phyloP scores from a whole-genome alignment of 2,113 vertebrate species.

The Egretta garzetta region DNA sequence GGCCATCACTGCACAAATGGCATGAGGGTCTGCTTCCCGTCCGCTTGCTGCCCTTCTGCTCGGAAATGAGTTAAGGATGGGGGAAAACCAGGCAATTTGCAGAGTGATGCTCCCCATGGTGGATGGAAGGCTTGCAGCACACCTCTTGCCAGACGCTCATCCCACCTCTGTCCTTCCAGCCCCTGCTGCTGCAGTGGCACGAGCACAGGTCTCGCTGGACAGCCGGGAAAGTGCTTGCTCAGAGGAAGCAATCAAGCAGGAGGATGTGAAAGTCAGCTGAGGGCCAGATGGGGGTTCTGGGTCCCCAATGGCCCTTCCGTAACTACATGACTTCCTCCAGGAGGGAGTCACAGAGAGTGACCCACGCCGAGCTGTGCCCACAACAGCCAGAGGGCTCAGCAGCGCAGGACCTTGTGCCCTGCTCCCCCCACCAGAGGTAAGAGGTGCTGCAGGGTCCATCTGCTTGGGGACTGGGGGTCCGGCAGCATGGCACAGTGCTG shows the following conservation, averaged over 20 bases:
- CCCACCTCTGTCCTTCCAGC: neutral
- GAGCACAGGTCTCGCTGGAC: neutral
- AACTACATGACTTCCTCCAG: neutral
- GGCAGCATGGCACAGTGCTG: neutral
- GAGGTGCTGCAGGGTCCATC: neutral
- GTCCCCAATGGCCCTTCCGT: neutral
- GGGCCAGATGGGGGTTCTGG: neutral
- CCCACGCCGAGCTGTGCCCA: rapidly evolving
- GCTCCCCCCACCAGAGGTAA: neutral
- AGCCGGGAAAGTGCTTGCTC: neutral
- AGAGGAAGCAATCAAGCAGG: neutral
- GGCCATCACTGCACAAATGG: neutral
- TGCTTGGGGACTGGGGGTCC: neutral
- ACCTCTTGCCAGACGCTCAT: neutral
- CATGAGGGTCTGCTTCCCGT: neutral
- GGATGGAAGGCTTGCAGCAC: neutral
- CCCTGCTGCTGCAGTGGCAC: neutral
- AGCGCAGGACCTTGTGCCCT: neutral
- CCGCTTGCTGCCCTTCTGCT: neutral
- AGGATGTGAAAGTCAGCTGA: conserved; percentile 53
- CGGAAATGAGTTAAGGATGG: neutral
- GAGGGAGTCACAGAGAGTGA: neutral
- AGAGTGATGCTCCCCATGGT: rapidly evolving
- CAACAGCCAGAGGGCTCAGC: neutral
- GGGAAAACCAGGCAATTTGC: neutral